Evolutionary conservation across 2,888 invertebrate species (phyloP).

Genomic region (Nomada ruficornis): DNA sequence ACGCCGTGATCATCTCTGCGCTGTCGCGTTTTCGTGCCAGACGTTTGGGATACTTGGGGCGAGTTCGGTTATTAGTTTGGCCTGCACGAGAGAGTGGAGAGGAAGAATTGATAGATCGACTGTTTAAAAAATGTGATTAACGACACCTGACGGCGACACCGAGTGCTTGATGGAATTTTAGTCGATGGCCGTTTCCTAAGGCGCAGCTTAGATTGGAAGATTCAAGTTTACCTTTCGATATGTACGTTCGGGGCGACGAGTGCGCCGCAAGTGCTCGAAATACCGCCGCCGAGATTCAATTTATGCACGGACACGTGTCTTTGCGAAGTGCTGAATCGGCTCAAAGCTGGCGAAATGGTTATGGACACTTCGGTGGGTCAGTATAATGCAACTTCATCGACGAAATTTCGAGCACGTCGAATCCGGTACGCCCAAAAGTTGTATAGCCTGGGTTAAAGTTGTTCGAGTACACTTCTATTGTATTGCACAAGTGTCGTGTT

Average conservation of each 20-base stretch:
- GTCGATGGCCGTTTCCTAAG: not conserved
- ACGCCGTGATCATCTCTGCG: not conserved
- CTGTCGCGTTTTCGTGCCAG: not conserved
- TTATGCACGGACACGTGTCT: slow-evolving; percentile 27
- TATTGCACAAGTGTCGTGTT: not conserved
- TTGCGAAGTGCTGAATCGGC: slow-evolving; percentile 16
- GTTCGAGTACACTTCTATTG: not conserved
- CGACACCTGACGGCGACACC: not conserved
- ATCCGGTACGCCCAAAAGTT: not conserved
- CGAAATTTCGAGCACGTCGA: slow-evolving; percentile 2
- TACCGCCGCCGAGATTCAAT: not conserved
- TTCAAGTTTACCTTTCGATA: not conserved
- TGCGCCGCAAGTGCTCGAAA: slow-evolving; percentile 16
- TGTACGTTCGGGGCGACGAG: not conserved
- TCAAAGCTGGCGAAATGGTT: slow-evolving; percentile 15
- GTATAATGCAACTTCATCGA: not conserved
- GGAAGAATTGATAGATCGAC: slow-evolving; percentile 18
- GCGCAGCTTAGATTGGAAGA: not conserved
- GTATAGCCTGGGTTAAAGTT: not conserved
- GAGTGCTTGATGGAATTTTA: not conserved
- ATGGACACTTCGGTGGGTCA: not conserved
- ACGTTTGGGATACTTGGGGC: slow-evolving; percentile 1
- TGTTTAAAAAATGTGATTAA: slow-evolving; percentile 10
- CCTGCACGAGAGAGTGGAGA: not conserved
- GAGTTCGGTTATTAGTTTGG: slow-evolving; percentile 15